Evolutionary conservation across 2,888 invertebrate species (phyloP), one percentile per base, ranked within the genome.

Genomic region (Alitta virens): DNA sequence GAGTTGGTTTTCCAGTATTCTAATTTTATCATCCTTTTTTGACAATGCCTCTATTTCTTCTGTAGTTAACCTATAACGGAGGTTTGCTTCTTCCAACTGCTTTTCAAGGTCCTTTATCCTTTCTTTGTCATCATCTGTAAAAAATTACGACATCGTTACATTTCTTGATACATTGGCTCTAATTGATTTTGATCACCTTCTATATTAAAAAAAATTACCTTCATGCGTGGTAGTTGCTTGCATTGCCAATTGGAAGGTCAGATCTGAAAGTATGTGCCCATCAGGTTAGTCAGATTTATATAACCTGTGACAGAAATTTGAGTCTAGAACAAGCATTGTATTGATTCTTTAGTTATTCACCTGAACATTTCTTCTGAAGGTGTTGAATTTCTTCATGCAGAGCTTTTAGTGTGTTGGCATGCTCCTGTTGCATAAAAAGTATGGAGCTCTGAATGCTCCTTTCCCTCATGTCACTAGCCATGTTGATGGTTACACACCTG

Each of bases 241-340:
- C 77, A 79, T 78, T n/a, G 78, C 77, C 58, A 79, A 58, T 66
- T 76, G 73, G 64, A 79, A 78, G 23, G 78, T 77, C 62, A 79
- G 64, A 66, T 79, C 78, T 79, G 71, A 33, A 75, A 75, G 43
- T 27, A 50, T 23, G 3, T 9, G n/a, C n/a, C n/a, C n/a, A n/a
- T n/a, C n/a, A n/a, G n/a, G n/a, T n/a, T n/a, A n/a, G n/a, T n/a
- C n/a, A n/a, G n/a, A n/a, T n/a, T n/a, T n/a, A n/a, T n/a, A n/a
- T n/a, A n/a, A n/a, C n/a, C n/a, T n/a, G n/a, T n/a, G n/a, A n/a
- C n/a, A n/a, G n/a, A n/a, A n/a, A n/a, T n/a, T n/a, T n/a, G n/a
- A n/a, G n/a, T n/a, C n/a, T n/a, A n/a, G n/a, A n/a, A n/a, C n/a
- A n/a, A n/a, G n/a, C n/a, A n/a, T n/a, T n/a, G n/a, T n/a, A n/a